These are phyloP conservation scores for Malurus melanocephalus DNA, from an alignment of 2,113 vertebrate genomes.

Conservation along the genomic window DNA sequence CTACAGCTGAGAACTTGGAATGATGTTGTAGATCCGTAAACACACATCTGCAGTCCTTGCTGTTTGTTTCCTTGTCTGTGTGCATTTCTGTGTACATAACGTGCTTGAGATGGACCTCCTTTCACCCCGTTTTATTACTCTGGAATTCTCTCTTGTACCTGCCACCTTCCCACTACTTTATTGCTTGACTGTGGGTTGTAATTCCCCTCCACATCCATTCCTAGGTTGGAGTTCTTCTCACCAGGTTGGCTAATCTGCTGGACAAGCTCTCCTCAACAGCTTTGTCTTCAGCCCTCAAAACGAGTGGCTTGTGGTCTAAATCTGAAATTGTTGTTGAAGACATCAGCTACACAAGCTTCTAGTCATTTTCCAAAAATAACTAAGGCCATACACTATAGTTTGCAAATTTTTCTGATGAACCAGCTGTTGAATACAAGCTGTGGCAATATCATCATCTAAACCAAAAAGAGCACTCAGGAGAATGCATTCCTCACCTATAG, in stretches of 20 bases:
- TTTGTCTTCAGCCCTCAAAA: not conserved
- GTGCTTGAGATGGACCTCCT: not conserved
- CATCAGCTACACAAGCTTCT: not conserved
- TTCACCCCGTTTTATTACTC: not conserved
- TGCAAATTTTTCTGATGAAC: not conserved
- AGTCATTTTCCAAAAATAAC: not conserved
- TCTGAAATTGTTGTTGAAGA: not conserved
- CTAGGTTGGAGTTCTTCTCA: not conserved
- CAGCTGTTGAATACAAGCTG: not conserved
- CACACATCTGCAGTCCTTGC: not conserved
- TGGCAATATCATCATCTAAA: not conserved
- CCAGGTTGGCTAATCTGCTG: not conserved
- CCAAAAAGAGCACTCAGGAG: not conserved
- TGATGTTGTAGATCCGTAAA: not conserved
- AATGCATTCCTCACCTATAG: not conserved
- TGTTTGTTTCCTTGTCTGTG: not conserved
- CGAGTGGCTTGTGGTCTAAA: not conserved
- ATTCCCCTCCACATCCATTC: not conserved
- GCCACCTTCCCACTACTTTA: not conserved
- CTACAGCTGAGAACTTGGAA: not conserved
- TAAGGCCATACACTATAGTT: not conserved
- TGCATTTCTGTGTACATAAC: not conserved
- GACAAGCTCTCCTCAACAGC: not conserved
- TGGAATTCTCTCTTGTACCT: not conserved
- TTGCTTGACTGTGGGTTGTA: not conserved